phyloP scores from a whole-genome alignment of 2,888 invertebrate genomes.

The Steromphala cineraria region DNA sequence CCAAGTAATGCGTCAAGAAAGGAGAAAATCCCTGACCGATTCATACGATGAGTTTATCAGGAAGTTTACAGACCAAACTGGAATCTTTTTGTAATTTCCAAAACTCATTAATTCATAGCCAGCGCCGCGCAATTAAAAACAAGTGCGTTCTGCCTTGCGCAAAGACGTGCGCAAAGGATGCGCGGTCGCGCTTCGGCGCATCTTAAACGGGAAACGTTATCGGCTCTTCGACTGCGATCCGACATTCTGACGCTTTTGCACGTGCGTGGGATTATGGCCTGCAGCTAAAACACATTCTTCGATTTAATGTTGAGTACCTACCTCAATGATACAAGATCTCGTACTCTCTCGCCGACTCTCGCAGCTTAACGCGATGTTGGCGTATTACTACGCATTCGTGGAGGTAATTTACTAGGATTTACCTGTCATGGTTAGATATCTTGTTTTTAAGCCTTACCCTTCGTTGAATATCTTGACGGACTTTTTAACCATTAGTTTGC shows the following conservation, averaged over 20 bases:
- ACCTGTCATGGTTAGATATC: background rate
- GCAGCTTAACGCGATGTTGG: background rate
- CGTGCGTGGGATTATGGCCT: background rate
- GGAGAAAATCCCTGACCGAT: conserved; percentile 19
- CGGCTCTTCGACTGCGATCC: background rate
- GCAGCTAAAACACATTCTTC: background rate
- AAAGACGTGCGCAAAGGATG: background rate
- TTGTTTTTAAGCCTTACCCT: background rate
- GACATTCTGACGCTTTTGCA: conserved; percentile 17
- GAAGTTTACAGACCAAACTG: conserved; percentile 5
- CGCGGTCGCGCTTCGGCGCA: conserved; percentile 15
- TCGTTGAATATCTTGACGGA: background rate
- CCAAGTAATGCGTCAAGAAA: conserved; percentile 18
- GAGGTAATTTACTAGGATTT: background rate
- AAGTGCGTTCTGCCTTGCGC: conserved; percentile 14
- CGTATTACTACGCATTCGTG: background rate
- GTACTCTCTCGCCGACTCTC: background rate
- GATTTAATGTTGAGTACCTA: conserved; percentile 8
- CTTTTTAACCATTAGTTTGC: background rate
- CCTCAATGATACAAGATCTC: conserved; percentile 13
- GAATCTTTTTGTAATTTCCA: conserved; percentile 15
- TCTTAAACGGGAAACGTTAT: conserved; percentile 1
- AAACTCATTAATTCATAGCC: conserved; percentile 20
- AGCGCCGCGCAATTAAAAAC: conserved; percentile 18
- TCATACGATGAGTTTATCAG: conserved; percentile 13